Evolutionary conservation across 2,888 invertebrate genomes (phyloP).

Genomic region (Eilema depressum): DNA sequence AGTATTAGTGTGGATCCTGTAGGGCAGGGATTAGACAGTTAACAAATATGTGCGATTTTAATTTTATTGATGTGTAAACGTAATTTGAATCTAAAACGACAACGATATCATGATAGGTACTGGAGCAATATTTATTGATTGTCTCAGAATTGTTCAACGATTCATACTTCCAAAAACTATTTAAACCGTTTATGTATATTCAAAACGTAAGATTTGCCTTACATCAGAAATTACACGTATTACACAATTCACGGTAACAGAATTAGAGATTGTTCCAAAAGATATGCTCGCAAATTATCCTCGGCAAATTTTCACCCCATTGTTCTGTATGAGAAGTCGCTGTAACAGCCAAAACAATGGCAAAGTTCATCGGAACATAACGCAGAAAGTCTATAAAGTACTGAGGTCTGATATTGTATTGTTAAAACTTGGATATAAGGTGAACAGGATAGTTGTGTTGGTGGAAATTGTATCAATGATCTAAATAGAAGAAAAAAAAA

Average conservation of each 20-base stretch:
- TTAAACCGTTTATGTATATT: conserved; percentile 16
- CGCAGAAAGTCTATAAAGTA: conserved; percentile 83
- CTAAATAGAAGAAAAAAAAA: conserved; percentile 29
- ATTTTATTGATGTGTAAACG: too few species aligned
- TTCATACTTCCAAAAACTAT: background rate
- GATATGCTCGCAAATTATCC: conserved; percentile 76
- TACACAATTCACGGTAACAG: conserved; percentile 59
- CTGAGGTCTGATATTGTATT: conserved; percentile 68
- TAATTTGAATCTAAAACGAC: too few species aligned
- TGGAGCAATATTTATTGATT: too few species aligned
- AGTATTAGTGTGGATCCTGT: too few species aligned
- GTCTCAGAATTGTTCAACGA: too few species aligned
- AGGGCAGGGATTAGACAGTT: too few species aligned
- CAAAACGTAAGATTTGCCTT: conserved; percentile 31
- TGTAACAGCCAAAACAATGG: conserved; percentile 85
- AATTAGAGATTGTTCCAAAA: conserved; percentile 73
- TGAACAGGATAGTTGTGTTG: conserved; percentile 64
- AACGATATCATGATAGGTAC: too few species aligned
- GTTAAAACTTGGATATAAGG: conserved; percentile 73
- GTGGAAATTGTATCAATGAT: conserved; percentile 33
- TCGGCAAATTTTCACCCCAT: conserved; percentile 84
- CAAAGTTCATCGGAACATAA: conserved; percentile 85
- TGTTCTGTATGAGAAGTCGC: conserved; percentile 80
- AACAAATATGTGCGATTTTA: too few species aligned
- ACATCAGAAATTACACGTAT: conserved; percentile 64